phyloP scores from a whole-genome alignment of 2,113 vertebrate species.

The Podarcis cretensis region DNA sequence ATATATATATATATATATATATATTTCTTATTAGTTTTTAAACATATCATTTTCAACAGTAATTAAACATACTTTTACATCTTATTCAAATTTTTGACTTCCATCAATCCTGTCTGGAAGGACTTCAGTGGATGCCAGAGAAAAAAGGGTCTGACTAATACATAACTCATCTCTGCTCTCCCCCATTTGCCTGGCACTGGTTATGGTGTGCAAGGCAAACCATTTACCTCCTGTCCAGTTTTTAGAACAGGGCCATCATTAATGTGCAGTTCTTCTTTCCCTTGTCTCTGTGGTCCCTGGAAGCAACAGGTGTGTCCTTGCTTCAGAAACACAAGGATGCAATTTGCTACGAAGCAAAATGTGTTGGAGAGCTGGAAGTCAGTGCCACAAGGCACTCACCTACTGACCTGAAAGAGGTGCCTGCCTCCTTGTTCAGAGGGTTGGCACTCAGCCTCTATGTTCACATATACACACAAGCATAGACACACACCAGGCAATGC shows the following conservation, averaged over 20 bases:
- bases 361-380: neutral
- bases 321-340: neutral
- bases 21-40: too few relatives aligned
- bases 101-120: too few relatives aligned
- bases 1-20: too few relatives aligned
- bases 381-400: neutral
- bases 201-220: neutral
- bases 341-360: neutral
- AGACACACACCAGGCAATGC: neutral
- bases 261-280: too few relatives aligned
- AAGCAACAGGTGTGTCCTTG: neutral
- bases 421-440: neutral
- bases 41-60: too few relatives aligned
- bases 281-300: neutral
- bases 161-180: neutral
- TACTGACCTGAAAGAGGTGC: neutral
- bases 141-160: neutral
- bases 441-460: neutral
- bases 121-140: too few relatives aligned
- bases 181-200: neutral
- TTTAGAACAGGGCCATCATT: neutral
- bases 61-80: too few relatives aligned
- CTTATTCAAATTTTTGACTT: too few relatives aligned
- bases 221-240: neutral
- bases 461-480: neutral